These are phyloP conservation scores for Zosterops lateralis DNA, from an alignment of 2,113 vertebrate genomes.

Conservation along the genomic window DNA sequence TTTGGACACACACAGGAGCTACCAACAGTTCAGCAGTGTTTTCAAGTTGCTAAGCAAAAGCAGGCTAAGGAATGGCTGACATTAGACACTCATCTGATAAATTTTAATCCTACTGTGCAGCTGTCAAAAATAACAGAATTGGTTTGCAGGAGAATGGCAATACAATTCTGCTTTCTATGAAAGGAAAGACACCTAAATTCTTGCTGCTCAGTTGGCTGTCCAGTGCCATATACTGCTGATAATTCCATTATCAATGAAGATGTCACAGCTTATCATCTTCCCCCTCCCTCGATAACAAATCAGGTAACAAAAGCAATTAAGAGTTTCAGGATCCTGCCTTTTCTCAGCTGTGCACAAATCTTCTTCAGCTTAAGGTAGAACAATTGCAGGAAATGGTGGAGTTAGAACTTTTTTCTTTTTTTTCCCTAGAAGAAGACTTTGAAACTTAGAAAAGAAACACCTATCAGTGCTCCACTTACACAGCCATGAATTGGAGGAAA, in stretches of 20 bases:
- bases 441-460: constrained; percentile 67
- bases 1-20: background rate
- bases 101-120: background rate
- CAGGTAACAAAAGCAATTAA: constrained; percentile 73
- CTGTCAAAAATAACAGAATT: background rate
- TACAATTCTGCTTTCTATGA: background rate
- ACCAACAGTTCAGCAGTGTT: background rate
- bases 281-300: constrained; percentile 51
- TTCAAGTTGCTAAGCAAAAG: background rate
- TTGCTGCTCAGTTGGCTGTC: background rate
- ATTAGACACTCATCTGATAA: background rate
- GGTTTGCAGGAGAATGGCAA: background rate
- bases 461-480: constrained; percentile 66
- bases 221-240: constrained; percentile 29
- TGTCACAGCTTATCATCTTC: background rate
- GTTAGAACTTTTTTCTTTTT: constrained; percentile 61
- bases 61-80: background rate
- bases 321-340: constrained; percentile 71
- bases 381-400: constrained; percentile 83
- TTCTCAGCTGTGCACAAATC: constrained; percentile 67
- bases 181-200: background rate
- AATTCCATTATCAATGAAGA: constrained; percentile 67
- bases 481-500: constrained; percentile 77
- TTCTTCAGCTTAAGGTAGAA: constrained; percentile 76
- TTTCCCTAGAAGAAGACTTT: constrained; percentile 71